Evolutionary conservation across 2,888 invertebrate species (phyloP), one percentile per base, ranked within the genome.

Genomic region (Hoplodrina ambigua): DNA sequence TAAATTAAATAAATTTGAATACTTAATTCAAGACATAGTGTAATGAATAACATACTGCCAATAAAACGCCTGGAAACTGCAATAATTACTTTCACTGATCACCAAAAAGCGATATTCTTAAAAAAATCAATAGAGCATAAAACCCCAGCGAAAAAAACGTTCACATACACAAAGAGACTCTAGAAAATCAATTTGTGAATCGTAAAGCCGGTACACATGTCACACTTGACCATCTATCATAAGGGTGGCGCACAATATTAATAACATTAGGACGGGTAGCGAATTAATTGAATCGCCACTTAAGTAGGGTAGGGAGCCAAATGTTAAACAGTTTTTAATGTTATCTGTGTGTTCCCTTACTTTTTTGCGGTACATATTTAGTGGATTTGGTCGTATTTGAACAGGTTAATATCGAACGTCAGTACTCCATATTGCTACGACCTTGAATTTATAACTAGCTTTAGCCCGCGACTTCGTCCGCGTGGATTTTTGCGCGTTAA

Each of bases 281-380:
- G 90, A 87, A 93, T 92, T 93, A 93, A 94, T 92, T 91, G 92
- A 86, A 90, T 87, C 88, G 85, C 85, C 82, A 81, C 87, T 87
- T 82, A 79, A 75, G 69, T 61, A 83, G 85, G 87, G 87, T 86
- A 80, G 77, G 78, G 87, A 88, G 85, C 93, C 94, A 92, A 94
- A 94, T 94, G 94, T 93, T 94, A 94, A 94, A 94, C 91, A 92
- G 91, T 91, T 94, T 93, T 93, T 93, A 93, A 94, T 93, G 86
- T 86, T 91, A 92, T 92, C 91, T 87, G 65, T 82, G 56, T 61
- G 52, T 87, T 89, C 41, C 81, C 80, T 83, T 55, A 50, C 10
- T 63, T 80, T 74, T 81, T 63, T 58, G 37, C 55, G 13, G 69
- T 73, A 71, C 65, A 52, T 70, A 33, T 71, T 77, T 75, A 67